Conservation (phyloP, 2,888 invertebrate genomes). For the Ernsta delagoae region DNA sequence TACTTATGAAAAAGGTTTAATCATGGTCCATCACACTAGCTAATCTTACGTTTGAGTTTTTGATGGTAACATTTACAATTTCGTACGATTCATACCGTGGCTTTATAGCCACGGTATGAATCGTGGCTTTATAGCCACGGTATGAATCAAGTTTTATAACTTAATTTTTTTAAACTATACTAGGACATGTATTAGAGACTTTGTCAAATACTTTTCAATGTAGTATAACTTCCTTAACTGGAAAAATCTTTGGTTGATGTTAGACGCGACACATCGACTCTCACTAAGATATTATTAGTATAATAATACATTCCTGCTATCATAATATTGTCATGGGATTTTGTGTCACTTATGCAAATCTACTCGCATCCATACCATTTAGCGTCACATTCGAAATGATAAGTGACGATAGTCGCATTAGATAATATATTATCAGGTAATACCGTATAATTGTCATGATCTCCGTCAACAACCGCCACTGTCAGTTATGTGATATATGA, state of each 20-base stretch:
- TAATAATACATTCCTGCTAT: not conserved
- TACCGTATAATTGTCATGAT: constrained; percentile 72
- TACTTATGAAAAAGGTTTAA: too few relatives aligned
- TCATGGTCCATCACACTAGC: too few relatives aligned
- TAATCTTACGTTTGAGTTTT: too few relatives aligned
- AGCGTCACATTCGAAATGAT: constrained; percentile 67
- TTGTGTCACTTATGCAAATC: constrained; percentile 37
- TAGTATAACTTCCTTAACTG: not conserved
- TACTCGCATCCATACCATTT: constrained; percentile 57
- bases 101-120: too few relatives aligned
- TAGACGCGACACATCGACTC: not conserved
- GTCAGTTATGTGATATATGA: constrained; percentile 72
- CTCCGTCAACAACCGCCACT: constrained; percentile 67
- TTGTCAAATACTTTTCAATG: too few relatives aligned
- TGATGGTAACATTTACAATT: too few relatives aligned
- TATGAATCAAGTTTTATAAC: too few relatives aligned
- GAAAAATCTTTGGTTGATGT: not conserved
- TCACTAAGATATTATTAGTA: not conserved
- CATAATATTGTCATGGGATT: constrained; percentile 14
- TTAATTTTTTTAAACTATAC: too few relatives aligned
- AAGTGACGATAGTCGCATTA: constrained; percentile 67
- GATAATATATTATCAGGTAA: constrained; percentile 72
- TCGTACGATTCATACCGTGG: too few relatives aligned
- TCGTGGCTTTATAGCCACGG: too few relatives aligned
- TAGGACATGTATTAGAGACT: too few relatives aligned